A percentile compares a stretch with the other conserved stretches of the same genome.
phyloP scores from a whole-genome alignment of 2,113 vertebrate species.

The Paracanthobrama guichenoti region DNA sequence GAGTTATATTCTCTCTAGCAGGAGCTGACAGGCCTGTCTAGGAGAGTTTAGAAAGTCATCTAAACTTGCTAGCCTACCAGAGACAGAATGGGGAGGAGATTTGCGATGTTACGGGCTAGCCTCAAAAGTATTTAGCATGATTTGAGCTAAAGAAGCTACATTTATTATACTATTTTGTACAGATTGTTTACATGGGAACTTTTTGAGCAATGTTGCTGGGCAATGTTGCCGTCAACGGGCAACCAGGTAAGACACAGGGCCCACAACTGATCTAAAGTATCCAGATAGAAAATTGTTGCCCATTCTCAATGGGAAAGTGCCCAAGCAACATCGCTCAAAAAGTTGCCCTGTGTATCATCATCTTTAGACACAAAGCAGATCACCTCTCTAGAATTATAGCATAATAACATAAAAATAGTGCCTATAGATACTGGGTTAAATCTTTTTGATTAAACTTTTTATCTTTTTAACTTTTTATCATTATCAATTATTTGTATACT shows the following conservation, averaged over 20 bases:
- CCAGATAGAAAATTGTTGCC: too few species aligned
- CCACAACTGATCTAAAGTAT: too few species aligned
- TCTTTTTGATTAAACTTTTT: neutral
- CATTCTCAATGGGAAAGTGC: too few species aligned
- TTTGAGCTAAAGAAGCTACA: neutral
- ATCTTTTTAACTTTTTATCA: too few species aligned
- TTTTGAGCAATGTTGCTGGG: too few species aligned
- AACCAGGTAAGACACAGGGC: too few species aligned
- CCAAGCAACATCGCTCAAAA: neutral
- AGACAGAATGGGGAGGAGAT: neutral
- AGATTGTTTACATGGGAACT: neutral
- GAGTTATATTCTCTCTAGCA: slow-evolving; percentile 6
- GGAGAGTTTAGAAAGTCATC: slow-evolving; percentile 7
- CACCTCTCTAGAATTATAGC: neutral
- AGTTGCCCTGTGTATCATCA: neutral
- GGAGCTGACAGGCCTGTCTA: slow-evolving; percentile 16
- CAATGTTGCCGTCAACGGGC: too few species aligned
- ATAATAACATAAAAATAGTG: neutral
- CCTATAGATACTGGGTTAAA: neutral
- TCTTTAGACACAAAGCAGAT: neutral
- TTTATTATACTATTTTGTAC: neutral
- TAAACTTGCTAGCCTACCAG: neutral
- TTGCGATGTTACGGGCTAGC: neutral
- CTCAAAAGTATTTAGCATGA: neutral
- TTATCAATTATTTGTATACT: too few species aligned